Evolutionary conservation across 2,888 invertebrate genomes (phyloP).

Genomic region (Orthonevra nobilis): DNA sequence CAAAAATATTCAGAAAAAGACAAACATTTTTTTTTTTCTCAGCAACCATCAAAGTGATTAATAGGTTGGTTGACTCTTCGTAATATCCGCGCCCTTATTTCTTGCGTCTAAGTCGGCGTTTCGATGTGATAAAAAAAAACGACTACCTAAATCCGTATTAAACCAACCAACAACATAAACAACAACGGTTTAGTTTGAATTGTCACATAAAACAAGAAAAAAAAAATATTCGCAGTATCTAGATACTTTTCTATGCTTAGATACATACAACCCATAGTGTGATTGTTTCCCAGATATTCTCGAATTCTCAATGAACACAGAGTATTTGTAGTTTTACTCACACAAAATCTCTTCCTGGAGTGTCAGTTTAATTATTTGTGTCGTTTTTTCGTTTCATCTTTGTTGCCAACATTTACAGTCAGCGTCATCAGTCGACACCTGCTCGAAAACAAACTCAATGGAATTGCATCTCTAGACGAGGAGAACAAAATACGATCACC

Average conservation of each 20-base stretch:
- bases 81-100: slow-evolving; percentile 4
- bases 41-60: too few relatives aligned
- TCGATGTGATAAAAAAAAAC: slow-evolving; percentile 12
- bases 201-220: not conserved
- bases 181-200: slow-evolving; percentile 16
- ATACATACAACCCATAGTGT: slow-evolving; percentile 28
- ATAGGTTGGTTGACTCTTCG: not conserved
- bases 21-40: too few relatives aligned
- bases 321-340: not conserved
- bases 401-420: too few relatives aligned
- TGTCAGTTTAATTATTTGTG: too few relatives aligned
- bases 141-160: not conserved
- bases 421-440: slow-evolving; percentile 28
- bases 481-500: slow-evolving; percentile 20
- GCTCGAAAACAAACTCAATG: too few relatives aligned
- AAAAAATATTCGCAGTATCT: not conserved
- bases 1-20: not conserved
- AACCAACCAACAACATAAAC: slow-evolving; percentile 31
- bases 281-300: not conserved
- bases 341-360: slow-evolving; percentile 37
- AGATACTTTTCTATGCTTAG: slow-evolving; percentile 11
- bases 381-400: too few relatives aligned
- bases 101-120: too few relatives aligned
- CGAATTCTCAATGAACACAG: slow-evolving; percentile 44
- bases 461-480: not conserved